These are phyloP conservation scores for Stomatorhinus ivindoensis DNA, from an alignment of 2,113 vertebrate species.

Conservation along the genomic window DNA sequence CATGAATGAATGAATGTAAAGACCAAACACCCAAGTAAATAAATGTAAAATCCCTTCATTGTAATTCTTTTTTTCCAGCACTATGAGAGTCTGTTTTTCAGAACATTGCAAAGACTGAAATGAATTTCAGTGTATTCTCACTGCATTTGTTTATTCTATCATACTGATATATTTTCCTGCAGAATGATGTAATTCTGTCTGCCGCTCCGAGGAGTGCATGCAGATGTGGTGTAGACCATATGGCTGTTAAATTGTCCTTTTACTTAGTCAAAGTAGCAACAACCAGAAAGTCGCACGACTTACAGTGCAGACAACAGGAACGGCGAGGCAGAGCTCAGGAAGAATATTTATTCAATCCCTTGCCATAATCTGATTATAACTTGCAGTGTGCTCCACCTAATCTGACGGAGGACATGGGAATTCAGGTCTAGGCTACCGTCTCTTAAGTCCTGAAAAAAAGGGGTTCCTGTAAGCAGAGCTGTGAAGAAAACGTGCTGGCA, in stretches of 20 bases:
- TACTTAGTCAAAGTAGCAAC: slow-evolving; percentile 36
- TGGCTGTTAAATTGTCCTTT: slow-evolving; percentile 46
- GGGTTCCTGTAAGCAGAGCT: not conserved
- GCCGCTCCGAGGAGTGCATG: slow-evolving; percentile 58
- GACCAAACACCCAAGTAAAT: not conserved
- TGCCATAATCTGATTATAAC: slow-evolving; percentile 5
- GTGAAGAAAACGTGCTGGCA: not conserved
- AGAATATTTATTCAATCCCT: not conserved
- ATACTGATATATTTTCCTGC: slow-evolving; percentile 61
- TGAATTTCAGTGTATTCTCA: slow-evolving; percentile 49
- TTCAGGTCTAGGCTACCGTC: not conserved
- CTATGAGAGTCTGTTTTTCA: slow-evolving; percentile 33
- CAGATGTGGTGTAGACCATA: slow-evolving; percentile 64
- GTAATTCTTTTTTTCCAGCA: too few species aligned
- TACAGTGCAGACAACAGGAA: slow-evolving; percentile 21
- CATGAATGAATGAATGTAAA: not conserved
- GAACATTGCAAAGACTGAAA: slow-evolving; percentile 34
- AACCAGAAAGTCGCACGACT: slow-evolving; percentile 11
- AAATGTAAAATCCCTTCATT: not conserved
- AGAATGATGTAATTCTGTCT: slow-evolving; percentile 44
- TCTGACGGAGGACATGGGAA: not conserved
- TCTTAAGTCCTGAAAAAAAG: not conserved
- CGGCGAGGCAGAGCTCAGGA: not conserved
- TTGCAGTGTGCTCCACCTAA: not conserved
- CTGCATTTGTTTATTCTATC: slow-evolving; percentile 61